Conservation (phyloP, 2,113 vertebrate species). For the Notarius lentiginosus region DNA sequence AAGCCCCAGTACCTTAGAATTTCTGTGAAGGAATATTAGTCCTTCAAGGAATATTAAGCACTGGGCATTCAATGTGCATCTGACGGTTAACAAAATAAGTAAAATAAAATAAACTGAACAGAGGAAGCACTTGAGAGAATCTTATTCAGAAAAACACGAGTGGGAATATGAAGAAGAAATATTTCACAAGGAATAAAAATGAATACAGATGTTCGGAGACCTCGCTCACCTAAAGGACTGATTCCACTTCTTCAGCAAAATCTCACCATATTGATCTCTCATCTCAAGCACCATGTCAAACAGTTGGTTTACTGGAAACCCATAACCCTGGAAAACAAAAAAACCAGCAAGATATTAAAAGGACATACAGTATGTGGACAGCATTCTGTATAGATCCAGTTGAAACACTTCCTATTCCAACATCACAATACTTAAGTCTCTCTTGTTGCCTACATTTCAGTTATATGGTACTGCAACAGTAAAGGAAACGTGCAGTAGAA, state of each 20-base stretch:
- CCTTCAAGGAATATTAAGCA: conserved; percentile 47
- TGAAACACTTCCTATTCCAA: neutral
- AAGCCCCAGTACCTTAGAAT: conserved; percentile 7
- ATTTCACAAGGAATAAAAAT: too few relatives aligned
- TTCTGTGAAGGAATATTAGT: conserved; percentile 22
- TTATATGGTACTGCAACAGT: too few relatives aligned
- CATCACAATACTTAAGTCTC: neutral
- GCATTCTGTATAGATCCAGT: neutral
- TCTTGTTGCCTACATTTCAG: neutral
- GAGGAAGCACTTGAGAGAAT: neutral
- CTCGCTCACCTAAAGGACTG: conserved; percentile 82
- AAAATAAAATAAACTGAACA: neutral
- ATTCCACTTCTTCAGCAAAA: conserved; percentile 92
- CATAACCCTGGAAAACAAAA: conserved; percentile 79
- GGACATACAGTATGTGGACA: neutral
- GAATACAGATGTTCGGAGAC: neutral
- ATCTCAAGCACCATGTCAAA: conserved; percentile 97
- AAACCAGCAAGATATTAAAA: neutral
- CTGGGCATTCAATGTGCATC: neutral
- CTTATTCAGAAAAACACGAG: neutral
- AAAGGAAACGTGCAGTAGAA: too few relatives aligned
- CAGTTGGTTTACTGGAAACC: conserved; percentile 92
- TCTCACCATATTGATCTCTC: conserved; percentile 94
- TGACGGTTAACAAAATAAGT: neutral
- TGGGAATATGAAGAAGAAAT: neutral